A percentile compares a stretch with the other conserved stretches of the same genome.
phyloP scores from a whole-genome alignment of 2,113 vertebrate species.

The Panthera tigris region DNA sequence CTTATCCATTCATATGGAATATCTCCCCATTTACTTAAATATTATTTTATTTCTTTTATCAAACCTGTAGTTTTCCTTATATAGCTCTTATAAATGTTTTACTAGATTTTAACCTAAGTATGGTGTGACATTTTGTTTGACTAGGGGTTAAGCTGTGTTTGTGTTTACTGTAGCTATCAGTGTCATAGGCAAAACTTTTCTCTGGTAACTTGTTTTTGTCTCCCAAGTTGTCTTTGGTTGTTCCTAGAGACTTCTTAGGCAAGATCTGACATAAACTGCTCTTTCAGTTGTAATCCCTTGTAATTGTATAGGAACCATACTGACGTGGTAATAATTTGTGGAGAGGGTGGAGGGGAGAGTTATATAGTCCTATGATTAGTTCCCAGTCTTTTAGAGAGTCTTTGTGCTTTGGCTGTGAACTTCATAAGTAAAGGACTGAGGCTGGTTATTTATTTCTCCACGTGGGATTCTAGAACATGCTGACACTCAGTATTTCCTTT shows the following conservation, averaged over 20 bases:
- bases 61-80: not conserved
- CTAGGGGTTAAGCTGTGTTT: not conserved
- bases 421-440: not conserved
- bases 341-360: not conserved
- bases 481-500: not conserved
- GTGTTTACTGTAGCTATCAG: not conserved
- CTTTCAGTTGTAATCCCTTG: not conserved
- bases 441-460: not conserved
- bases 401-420: not conserved
- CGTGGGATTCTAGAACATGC: not conserved
- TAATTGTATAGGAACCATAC: not conserved
- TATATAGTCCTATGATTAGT: not conserved
- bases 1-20: not conserved
- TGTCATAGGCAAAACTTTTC: not conserved
- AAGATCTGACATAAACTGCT: not conserved
- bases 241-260: not conserved
- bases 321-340: not conserved
- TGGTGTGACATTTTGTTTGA: not conserved
- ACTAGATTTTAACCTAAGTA: not conserved
- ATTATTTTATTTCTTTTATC: not conserved
- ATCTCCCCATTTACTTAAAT: not conserved
- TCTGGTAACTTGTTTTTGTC: not conserved
- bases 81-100: not conserved
- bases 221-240: not conserved
- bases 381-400: not conserved